phyloP scores from a whole-genome alignment of 2,888 invertebrate species.

The Chaitophorus viminalis region DNA sequence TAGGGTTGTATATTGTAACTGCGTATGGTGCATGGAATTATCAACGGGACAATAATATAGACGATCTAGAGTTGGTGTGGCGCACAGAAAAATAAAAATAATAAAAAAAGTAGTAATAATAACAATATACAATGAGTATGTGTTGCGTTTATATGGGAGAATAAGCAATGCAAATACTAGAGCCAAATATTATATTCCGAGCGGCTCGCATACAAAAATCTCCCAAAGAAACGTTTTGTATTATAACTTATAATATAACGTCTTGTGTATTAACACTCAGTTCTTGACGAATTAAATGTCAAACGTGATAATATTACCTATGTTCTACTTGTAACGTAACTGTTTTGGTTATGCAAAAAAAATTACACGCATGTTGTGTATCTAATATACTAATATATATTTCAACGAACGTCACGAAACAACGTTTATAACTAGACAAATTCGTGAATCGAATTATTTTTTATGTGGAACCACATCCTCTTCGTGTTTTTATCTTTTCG shows the following conservation, averaged over 20 bases:
- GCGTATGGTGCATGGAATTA: conserved; percentile 6
- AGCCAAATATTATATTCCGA: conserved; percentile 55
- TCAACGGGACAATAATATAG: conserved; percentile 52
- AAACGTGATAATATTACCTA: conserved; percentile 4
- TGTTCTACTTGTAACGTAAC: background rate
- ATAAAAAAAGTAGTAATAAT: conserved; percentile 2
- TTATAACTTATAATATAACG: background rate
- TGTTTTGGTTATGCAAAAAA: conserved; percentile 27
- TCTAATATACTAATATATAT: background rate
- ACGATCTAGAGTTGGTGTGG: conserved; percentile 43
- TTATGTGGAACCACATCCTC: background rate
- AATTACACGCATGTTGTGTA: background rate
- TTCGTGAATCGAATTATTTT: background rate
- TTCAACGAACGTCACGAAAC: background rate
- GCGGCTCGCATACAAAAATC: background rate
- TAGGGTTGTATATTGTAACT: conserved; percentile 22
- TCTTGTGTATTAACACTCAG: background rate
- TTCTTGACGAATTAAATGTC: background rate
- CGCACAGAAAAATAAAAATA: background rate
- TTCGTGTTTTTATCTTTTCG: background rate
- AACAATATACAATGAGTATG: conserved; percentile 23
- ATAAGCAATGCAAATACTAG: conserved; percentile 6
- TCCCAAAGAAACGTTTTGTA: background rate
- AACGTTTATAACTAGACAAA: background rate
- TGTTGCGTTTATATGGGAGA: background rate